Evolutionary conservation across 2,113 vertebrate genomes (phyloP).

Genomic region (Eublepharis macularius): DNA sequence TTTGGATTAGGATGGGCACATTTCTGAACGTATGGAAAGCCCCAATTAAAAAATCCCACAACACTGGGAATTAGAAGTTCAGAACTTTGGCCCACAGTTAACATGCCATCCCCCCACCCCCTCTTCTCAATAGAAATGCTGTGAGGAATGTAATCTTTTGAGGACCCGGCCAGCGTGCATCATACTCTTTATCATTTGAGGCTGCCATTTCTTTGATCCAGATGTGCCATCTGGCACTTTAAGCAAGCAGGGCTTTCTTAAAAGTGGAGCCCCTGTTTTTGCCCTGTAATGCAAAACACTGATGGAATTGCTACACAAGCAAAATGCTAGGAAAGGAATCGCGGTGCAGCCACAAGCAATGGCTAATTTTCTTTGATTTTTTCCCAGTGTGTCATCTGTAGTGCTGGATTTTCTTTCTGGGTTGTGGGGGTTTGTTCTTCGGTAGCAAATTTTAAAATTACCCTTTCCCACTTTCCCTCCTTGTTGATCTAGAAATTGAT

Average conservation of each 20-base stretch:
- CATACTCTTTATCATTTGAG: conserved; percentile 68
- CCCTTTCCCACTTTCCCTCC: conserved; percentile 23
- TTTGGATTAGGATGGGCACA: neutral
- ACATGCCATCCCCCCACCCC: conserved; percentile 48
- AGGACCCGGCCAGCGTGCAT: conserved; percentile 57
- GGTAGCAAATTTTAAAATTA: conserved; percentile 58
- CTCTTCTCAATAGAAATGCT: conserved; percentile 68
- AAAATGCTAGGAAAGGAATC: conserved; percentile 86
- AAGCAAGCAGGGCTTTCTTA: conserved; percentile 70
- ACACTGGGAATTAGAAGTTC: neutral
- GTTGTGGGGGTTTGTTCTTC: conserved; percentile 44
- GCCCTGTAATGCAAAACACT: conserved; percentile 79
- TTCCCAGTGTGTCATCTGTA: conserved; percentile 70
- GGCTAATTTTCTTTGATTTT: conserved; percentile 87
- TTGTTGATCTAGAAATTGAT: conserved; percentile 17
- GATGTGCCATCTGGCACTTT: conserved; percentile 83
- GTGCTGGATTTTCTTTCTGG: conserved; percentile 61
- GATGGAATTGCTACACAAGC: conserved; percentile 90
- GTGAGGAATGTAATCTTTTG: conserved; percentile 72
- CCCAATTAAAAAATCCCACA: neutral
- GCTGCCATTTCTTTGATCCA: conserved; percentile 75
- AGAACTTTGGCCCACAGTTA: conserved; percentile 7
- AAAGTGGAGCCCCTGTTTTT: conserved; percentile 70
- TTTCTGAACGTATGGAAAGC: neutral
- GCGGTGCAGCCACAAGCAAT: conserved; percentile 85